Evolutionary conservation across 2,888 invertebrate species (phyloP), one percentile per base, ranked within the genome.

Genomic region (Andrena hattorfiana): DNA sequence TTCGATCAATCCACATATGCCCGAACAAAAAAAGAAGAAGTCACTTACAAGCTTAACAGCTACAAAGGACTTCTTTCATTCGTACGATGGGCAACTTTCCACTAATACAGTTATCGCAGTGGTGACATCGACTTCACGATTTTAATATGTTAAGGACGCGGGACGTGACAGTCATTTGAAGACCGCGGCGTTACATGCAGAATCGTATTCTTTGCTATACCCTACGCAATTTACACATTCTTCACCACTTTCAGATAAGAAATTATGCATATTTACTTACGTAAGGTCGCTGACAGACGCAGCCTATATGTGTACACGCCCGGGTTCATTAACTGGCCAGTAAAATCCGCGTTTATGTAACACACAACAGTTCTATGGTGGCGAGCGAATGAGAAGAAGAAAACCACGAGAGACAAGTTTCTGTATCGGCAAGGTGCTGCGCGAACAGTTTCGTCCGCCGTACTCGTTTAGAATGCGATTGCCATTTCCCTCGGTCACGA

Each of bases 311-410:
- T 73, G 74, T 75, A 81, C 64, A 83, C 87, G 88, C 81, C 87
- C 89, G 90, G 86, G 89, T 91, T 91, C 89, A 89, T 90, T 90
- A 90, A 91, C 91, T 89, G 87, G 75, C 84, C 87, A 82, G 85
- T 85, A 88, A 88, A 89, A 92, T 91, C 85, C 88, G 86, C 85
- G 86, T 91, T 92, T 92, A 92, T 90, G 90, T 92, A 93, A 93
- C 90, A 42, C 69, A 72, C 77, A 85, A 78, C 85, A 67, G 78
- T 71, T 76, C 81, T 42, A 49, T 59, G 28, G 75, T 75, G 60
- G 71, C 59, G 60, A 77, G 72, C 71, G 79, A 69, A 69, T 75
- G 66, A 66, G 68, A 79, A 54, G 48, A 85, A 59, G 74, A 77
- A 63, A 82, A 82, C 13, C 81, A 49, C 69, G 26, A 20, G 28